phyloP scores from a whole-genome alignment of 2,888 invertebrate species.

The Epistrophe eligans region DNA sequence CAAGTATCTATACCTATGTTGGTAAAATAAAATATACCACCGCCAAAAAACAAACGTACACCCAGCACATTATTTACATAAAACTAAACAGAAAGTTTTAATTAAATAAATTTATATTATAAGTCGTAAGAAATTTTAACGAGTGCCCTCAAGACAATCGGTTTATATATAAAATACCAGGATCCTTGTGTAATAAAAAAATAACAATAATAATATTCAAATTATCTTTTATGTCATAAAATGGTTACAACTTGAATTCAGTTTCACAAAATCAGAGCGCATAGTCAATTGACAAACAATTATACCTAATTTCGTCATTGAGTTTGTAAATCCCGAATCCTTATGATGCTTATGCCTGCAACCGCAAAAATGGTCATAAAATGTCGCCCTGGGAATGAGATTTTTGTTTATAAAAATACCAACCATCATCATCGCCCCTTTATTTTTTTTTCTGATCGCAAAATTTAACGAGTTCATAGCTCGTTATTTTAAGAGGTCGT shows the following conservation, averaged over 20 bases:
- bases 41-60: slow-evolving; percentile 12
- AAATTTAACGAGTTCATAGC: slow-evolving; percentile 77
- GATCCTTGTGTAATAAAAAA: background rate
- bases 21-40: background rate
- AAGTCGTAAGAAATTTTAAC: slow-evolving; percentile 46
- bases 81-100: slow-evolving; percentile 48
- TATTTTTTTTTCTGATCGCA: slow-evolving; percentile 26
- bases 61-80: background rate
- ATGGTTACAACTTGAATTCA: slow-evolving; percentile 25
- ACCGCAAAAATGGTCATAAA: slow-evolving; percentile 56
- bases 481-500: slow-evolving; percentile 78
- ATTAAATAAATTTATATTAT: slow-evolving; percentile 46
- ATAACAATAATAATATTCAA: slow-evolving; percentile 37
- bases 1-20: background rate
- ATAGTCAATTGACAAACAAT: slow-evolving; percentile 69
- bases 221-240: slow-evolving; percentile 53
- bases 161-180: background rate
- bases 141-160: slow-evolving; percentile 34
- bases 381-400: slow-evolving; percentile 26
- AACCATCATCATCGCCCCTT: slow-evolving; percentile 24
- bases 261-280: slow-evolving; percentile 37
- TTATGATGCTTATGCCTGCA: slow-evolving; percentile 5
- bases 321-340: slow-evolving; percentile 14
- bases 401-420: background rate
- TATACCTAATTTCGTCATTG: slow-evolving; percentile 49